A percentile compares a stretch with the other conserved stretches of the same genome.
Conservation (phyloP, 2,888 invertebrate genomes). For the Pegoplata infirma region DNA sequence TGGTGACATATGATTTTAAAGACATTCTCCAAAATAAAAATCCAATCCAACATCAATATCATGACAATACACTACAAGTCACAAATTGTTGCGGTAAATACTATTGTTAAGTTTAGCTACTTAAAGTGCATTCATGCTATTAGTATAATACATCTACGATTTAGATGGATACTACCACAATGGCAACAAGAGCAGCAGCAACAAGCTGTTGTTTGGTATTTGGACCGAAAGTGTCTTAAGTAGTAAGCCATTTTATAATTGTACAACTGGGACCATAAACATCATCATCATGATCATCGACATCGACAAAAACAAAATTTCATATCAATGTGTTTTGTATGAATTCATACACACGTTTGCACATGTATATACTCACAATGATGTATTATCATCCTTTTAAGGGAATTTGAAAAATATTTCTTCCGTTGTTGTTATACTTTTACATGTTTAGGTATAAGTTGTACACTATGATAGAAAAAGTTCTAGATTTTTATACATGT, state of each 20-base stretch:
- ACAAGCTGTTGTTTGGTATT: constrained; percentile 15
- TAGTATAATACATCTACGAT: constrained; percentile 6
- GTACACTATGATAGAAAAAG: too few species aligned
- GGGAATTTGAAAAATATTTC: too few species aligned
- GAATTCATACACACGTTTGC: constrained; percentile 17
- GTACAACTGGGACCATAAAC: constrained; percentile 42
- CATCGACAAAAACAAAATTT: constrained; percentile 18
- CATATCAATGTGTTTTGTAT: not conserved
- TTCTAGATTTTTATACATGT: too few species aligned
- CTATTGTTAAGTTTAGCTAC: constrained; percentile 12
- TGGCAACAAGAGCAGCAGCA: not conserved
- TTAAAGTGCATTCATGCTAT: constrained; percentile 30
- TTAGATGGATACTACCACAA: not conserved
- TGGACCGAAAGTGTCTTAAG: constrained; percentile 28
- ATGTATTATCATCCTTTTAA: constrained; percentile 38
- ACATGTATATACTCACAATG: constrained; percentile 33
- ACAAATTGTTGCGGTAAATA: constrained; percentile 25
- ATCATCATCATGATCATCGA: not conserved
- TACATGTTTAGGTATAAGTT: too few species aligned
- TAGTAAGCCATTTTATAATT: constrained; percentile 37
- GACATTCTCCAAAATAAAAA: not conserved
- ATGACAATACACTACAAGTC: not conserved
- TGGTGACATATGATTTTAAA: not conserved
- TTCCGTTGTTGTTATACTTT: too few species aligned
- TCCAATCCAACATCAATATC: not conserved